Evolutionary conservation across 1,140 invertebrate genomes (phyloP).

Genomic region (Drosophila navojoa): DNA sequence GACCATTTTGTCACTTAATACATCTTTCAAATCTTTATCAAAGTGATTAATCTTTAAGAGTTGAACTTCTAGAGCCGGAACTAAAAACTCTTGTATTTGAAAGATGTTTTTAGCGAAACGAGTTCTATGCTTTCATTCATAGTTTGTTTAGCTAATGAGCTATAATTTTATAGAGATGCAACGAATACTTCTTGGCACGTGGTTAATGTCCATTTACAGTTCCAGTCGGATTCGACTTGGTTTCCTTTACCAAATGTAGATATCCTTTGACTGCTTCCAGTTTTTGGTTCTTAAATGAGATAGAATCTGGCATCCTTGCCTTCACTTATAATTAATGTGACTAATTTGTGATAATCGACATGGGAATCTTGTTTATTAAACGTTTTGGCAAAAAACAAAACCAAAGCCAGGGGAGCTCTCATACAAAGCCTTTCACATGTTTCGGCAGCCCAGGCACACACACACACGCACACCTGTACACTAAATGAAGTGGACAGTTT

Average conservation of each 20-base stretch:
- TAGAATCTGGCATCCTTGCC: conserved; percentile 26
- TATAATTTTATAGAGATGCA: neutral
- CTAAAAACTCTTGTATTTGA: neutral
- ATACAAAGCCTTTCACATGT: conserved; percentile 20
- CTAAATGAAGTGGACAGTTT: conserved; percentile 46
- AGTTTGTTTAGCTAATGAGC: neutral
- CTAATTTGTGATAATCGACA: conserved; percentile 76
- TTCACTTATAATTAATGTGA: conserved; percentile 68
- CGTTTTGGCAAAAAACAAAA: conserved; percentile 51
- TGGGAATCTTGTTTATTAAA: conserved; percentile 77
- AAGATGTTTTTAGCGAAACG: neutral
- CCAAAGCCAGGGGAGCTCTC: neutral
- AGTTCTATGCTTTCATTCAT: neutral
- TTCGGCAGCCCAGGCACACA: conserved; percentile 32
- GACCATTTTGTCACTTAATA: neutral
- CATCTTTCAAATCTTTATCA: conserved; percentile 7
- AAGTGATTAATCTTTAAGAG: neutral
- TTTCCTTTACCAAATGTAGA: neutral
- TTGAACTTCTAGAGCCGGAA: conserved; percentile 1
- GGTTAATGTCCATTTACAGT: neutral
- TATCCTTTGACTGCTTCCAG: conserved; percentile 14
- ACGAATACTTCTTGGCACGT: neutral
- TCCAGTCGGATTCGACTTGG: neutral
- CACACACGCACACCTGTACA: conserved; percentile 17
- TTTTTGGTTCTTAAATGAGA: conserved; percentile 14